Conservation (phyloP, 2,888 invertebrate species). For the Frankliniella fusca region DNA sequence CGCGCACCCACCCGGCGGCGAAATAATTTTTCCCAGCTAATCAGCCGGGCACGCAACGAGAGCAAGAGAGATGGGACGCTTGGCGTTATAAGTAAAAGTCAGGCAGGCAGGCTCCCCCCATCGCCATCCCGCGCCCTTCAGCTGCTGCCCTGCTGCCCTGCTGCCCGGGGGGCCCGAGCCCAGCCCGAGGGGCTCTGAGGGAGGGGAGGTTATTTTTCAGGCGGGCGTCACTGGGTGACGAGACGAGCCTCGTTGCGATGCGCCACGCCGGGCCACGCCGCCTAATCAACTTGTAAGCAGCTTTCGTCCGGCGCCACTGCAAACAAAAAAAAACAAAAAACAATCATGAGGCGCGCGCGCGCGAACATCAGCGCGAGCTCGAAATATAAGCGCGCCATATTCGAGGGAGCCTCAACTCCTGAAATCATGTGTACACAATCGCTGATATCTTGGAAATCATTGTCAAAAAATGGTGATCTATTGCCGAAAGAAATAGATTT, state of each 20-base stretch:
- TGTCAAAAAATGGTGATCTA: no score
- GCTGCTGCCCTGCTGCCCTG: not conserved
- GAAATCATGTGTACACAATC: no score
- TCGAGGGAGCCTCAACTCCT: no score
- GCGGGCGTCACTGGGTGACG: not conserved
- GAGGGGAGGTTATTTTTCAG: not conserved
- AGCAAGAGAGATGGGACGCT: not conserved
- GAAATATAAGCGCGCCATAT: not conserved
- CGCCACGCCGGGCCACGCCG: not conserved
- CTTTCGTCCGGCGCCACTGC: not conserved
- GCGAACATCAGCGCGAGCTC: not conserved
- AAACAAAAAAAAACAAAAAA: not conserved
- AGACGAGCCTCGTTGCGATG: not conserved
- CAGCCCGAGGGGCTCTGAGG: not conserved
- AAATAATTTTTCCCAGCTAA: slow-evolving; percentile 5
- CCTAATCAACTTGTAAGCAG: not conserved
- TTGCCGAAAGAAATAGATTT: no score
- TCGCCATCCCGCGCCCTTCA: no score
- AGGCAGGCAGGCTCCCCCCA: no score
- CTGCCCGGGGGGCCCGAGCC: not conserved
- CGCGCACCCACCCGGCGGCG: not conserved
- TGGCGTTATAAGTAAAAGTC: not conserved
- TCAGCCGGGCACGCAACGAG: not conserved
- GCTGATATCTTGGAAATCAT: no score
- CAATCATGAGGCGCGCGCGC: not conserved